Evolutionary conservation across 2,113 vertebrate genomes (phyloP).

Genomic region (Sapayoa aenigma): DNA sequence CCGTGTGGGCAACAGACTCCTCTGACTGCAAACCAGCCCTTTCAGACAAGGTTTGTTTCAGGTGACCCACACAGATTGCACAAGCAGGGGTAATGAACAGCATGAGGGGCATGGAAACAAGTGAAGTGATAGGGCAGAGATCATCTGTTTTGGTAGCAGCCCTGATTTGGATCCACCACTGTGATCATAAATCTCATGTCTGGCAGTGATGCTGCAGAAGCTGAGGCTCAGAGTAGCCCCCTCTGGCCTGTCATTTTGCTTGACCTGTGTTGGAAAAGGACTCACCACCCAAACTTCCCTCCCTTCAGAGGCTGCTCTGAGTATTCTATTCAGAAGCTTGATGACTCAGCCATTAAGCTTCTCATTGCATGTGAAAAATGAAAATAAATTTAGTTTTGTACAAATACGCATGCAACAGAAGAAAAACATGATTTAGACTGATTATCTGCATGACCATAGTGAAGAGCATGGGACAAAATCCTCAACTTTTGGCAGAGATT

Average conservation of each 20-base stretch:
- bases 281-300: neutral
- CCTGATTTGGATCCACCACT: neutral
- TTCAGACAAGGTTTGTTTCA: neutral
- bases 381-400: neutral
- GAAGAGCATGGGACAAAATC: neutral
- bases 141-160: neutral
- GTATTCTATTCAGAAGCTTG: neutral
- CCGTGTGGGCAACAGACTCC: rapidly evolving
- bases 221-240: neutral
- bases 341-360: neutral
- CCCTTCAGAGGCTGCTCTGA: neutral
- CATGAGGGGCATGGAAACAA: neutral
- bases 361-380: neutral
- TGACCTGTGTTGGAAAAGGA: neutral
- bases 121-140: neutral
- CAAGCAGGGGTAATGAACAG: rapidly evolving
- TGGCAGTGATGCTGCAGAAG: rapidly evolving
- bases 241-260: neutral
- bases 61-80: neutral
- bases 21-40: neutral
- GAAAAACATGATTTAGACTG: neutral
- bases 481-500: neutral
- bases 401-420: neutral
- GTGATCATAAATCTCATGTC: neutral
- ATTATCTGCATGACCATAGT: neutral